phyloP scores from a whole-genome alignment of 2,797 vertebrate genomes.

The Pipistrellus kuhlii region DNA sequence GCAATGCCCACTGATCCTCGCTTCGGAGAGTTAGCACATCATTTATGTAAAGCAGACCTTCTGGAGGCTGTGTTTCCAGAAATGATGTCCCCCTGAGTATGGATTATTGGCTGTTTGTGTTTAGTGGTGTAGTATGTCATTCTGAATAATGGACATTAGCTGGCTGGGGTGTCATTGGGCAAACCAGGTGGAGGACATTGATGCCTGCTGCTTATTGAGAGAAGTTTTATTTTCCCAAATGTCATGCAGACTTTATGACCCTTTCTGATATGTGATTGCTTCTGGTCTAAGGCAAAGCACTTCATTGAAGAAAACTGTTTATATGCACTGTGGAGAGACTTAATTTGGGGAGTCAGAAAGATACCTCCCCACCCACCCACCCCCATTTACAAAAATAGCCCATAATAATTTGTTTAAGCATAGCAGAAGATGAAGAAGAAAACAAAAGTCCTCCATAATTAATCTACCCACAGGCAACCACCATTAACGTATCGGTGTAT shows the following conservation, averaged over 20 bases:
- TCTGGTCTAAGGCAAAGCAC: constrained; percentile 50
- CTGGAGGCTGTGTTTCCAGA: constrained; percentile 47
- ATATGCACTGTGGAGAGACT: not conserved
- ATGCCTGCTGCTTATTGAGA: constrained; percentile 24
- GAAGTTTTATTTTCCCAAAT: constrained; percentile 57
- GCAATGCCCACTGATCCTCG: not conserved
- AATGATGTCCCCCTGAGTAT: not conserved
- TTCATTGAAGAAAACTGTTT: constrained; percentile 34
- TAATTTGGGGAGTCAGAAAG: not conserved
- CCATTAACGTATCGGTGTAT: constrained; percentile 8
- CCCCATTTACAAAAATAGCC: constrained; percentile 5
- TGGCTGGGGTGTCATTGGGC: constrained; percentile 6
- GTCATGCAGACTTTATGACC: constrained; percentile 18
- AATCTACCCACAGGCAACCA: not conserved
- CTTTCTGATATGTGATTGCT: constrained; percentile 36
- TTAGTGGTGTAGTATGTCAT: constrained; percentile 31
- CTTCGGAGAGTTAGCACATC: not conserved
- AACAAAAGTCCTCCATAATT: constrained; percentile 59
- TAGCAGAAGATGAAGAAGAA: constrained; percentile 25
- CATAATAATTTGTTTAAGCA: not conserved
- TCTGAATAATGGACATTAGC: constrained; percentile 50
- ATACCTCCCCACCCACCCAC: too few species aligned
- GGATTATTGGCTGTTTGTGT: constrained; percentile 34
- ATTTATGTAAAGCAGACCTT: constrained; percentile 33
- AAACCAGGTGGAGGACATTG: not conserved